phyloP scores from a whole-genome alignment of 2,888 invertebrate genomes.

The Drosophila atripex region DNA sequence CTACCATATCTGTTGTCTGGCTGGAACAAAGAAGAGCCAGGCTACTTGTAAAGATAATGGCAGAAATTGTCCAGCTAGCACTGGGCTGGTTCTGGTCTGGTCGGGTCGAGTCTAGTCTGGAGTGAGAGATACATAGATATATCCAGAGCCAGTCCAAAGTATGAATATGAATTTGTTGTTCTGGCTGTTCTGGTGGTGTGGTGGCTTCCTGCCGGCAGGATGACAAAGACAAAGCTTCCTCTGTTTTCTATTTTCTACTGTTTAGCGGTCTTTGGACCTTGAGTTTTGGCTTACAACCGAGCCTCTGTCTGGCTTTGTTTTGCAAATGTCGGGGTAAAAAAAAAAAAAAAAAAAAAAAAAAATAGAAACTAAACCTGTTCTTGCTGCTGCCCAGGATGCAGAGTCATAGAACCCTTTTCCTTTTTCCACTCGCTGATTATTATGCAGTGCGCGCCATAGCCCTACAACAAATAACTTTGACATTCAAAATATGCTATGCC shows the following conservation, averaged over 20 bases:
- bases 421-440: too few species aligned
- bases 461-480: constrained; percentile 39
- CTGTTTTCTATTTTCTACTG: constrained; percentile 15
- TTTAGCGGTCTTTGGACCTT: constrained; percentile 50
- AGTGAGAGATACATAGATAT: too few species aligned
- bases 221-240: constrained; percentile 42
- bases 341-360: neutral
- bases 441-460: constrained; percentile 12
- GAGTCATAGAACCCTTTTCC: constrained; percentile 31
- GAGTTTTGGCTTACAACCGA: constrained; percentile 24
- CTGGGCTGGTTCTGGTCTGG: too few species aligned
- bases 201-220: constrained; percentile 32
- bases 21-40: constrained; percentile 30
- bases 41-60: constrained; percentile 42
- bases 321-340: constrained; percentile 23
- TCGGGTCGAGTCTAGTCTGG: too few species aligned
- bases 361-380: constrained; percentile 26
- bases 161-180: constrained; percentile 20
- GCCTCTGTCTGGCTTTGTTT: constrained; percentile 18
- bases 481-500: constrained; percentile 28
- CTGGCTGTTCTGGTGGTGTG: neutral
- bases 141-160: too few species aligned
- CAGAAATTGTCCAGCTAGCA: constrained; percentile 46
- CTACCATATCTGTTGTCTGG: neutral
- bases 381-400: constrained; percentile 28